Percentiles rank a stretch among this genome's conserved stretches.
phyloP scores from a whole-genome alignment of 2,797 vertebrate genomes.

The Muscicapa comitata region DNA sequence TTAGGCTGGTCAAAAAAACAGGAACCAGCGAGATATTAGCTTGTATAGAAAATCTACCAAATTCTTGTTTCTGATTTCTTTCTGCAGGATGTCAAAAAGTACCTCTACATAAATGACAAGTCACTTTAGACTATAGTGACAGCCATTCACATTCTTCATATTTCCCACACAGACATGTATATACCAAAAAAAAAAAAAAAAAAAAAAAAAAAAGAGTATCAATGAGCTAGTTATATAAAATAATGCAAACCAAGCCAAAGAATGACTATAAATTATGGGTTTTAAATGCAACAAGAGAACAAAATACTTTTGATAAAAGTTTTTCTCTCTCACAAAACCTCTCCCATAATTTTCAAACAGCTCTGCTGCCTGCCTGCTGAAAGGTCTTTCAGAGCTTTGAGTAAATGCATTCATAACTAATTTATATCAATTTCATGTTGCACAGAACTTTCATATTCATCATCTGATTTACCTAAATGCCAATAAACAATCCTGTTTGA shows the following conservation, averaged over 20 bases:
- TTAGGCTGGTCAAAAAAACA: background rate
- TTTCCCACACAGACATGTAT: background rate
- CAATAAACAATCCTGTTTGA: background rate
- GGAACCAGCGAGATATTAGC: background rate
- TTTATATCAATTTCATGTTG: background rate
- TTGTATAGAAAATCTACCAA: background rate
- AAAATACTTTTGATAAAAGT: conserved; percentile 4
- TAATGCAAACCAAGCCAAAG: background rate
- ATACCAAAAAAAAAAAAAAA: background rate
- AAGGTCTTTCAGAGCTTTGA: background rate
- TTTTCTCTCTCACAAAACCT: background rate
- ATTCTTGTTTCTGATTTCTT: background rate
- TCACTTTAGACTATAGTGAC: background rate
- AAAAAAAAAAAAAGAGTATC: background rate
- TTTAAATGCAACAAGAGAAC: background rate
- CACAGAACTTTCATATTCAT: background rate
- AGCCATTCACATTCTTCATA: background rate
- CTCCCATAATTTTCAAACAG: background rate
- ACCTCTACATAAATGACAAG: background rate
- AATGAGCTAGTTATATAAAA: background rate
- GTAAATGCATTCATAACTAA: background rate
- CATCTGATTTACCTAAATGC: background rate
- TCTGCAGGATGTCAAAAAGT: background rate
- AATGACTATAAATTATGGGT: background rate
- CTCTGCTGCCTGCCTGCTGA: background rate